These are phyloP conservation scores for Caenorhabditis sp. DNA, from an alignment of 2,888 invertebrate genomes.

Conservation along the genomic window DNA sequence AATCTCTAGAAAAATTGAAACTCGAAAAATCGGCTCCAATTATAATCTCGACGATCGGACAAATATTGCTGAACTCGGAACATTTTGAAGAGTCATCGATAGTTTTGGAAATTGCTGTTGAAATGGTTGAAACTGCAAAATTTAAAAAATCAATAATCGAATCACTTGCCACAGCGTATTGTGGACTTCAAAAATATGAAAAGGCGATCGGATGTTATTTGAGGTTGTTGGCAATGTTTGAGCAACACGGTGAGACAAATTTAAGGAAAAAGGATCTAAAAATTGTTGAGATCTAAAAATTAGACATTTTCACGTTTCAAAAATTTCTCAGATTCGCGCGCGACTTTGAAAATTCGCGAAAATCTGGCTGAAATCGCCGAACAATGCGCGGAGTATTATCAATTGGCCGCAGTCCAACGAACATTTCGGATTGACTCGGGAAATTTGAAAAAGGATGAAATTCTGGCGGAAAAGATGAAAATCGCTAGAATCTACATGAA, in stretches of 20 bases:
- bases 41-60: constrained; percentile 40
- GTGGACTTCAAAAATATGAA: constrained; percentile 15
- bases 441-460: background rate
- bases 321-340: background rate
- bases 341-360: constrained; percentile 18
- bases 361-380: constrained; percentile 23
- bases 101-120: constrained; percentile 36
- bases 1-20: constrained; percentile 23
- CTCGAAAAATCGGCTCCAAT: constrained; percentile 32
- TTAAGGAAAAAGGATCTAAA: background rate
- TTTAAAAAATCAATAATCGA: constrained; percentile 32
- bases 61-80: constrained; percentile 15
- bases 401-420: constrained; percentile 17
- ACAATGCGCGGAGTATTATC: constrained; percentile 9
- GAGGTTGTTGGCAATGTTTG: constrained; percentile 6
- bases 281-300: no score
- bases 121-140: constrained; percentile 29
- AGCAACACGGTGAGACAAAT: background rate
- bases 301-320: no score
- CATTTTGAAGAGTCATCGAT: constrained; percentile 15
- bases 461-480: constrained; percentile 3
- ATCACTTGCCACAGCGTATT: constrained; percentile 37
- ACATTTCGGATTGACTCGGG: constrained; percentile 1
- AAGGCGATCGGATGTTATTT: constrained; percentile 5
- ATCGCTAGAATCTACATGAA: constrained; percentile 7